Base-by-base conservation (phyloP, 2,888 invertebrate genomes). In the Lasioglossum oenotherae region DNA sequence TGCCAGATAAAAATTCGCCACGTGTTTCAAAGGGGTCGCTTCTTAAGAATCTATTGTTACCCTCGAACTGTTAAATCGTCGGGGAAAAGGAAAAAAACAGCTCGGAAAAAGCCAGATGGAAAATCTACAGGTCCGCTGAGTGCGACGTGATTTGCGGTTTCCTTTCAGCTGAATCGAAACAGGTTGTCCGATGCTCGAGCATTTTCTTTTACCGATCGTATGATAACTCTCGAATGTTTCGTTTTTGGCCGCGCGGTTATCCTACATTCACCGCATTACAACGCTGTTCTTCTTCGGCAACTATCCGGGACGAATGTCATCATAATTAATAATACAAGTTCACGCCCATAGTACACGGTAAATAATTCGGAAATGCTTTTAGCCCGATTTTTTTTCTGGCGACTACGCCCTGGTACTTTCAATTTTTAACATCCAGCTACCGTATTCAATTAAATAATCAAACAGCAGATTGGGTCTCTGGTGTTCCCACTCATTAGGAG, bases 81-180 rank as follows among this genome's bases (percentile, higher is more conserved):
- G 8, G 23, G 23, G 16, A 16, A 64, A 27, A 27, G 12, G 23
- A 23, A 38, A 2, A 23, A 74, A 64, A 67, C 27, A 64, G 14
- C 31, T 14, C 2, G 4, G 35, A 23, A 31, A 19, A 12, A 38
- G 19, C 1, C 35, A 23, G 23, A 74, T 10, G 73, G 46, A 74
- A 79, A 60, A 64, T 46, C 35, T 12, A n/a, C 35, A 8, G 31
- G 4, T 64, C 57, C 23, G n/a, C 46, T 69, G n/a, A 35, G 38
- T 35, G 31, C 46, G 31, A 64, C 27, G 35, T 16, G 67, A 80
- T 74, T 71, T 46, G 38, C 69, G 38, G 38, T 23, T 69, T 69
- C 23, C 69, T 38, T 41, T 35, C 38, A 6, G 38, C 35, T 12
- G 69, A 4, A 8, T 69, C 38, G 38, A 69, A 38, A 38, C 69